Conservation (phyloP, 2,888 invertebrate species). For the Eilema griseolum region DNA sequence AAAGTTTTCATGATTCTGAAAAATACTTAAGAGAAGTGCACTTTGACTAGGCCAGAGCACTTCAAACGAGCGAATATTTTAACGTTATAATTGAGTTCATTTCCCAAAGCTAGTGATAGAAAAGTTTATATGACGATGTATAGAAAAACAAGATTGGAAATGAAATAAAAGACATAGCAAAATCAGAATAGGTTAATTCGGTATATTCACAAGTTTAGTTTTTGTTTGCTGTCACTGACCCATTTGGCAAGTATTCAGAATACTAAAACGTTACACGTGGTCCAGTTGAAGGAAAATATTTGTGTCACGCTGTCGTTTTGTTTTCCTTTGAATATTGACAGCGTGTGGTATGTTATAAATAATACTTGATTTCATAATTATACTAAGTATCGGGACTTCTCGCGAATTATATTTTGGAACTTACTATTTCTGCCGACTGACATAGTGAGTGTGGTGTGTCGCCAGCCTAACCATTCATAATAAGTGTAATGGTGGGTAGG, state of each 20-base stretch:
- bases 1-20: background rate
- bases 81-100: background rate
- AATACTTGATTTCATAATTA: no score
- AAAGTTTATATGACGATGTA: constrained; percentile 5
- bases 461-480: no score
- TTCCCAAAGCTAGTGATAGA: background rate
- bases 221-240: constrained; percentile 68
- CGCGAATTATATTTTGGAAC: no score
- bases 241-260: constrained; percentile 71
- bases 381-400: no score
- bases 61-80: background rate
- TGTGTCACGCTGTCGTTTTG: constrained; percentile 23
- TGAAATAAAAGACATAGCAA: constrained; percentile 25
- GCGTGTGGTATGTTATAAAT: background rate
- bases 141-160: constrained; percentile 23
- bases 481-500: no score
- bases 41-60: background rate
- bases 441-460: no score
- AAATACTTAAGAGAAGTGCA: background rate
- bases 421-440: no score
- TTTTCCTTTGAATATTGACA: constrained; percentile 24
- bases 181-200: constrained; percentile 45
- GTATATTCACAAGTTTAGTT: constrained; percentile 56
- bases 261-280: constrained; percentile 57
- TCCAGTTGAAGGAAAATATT: constrained; percentile 53